Conservation (phyloP, 2,113 vertebrate genomes). For the Entelurus aequoreus region DNA sequence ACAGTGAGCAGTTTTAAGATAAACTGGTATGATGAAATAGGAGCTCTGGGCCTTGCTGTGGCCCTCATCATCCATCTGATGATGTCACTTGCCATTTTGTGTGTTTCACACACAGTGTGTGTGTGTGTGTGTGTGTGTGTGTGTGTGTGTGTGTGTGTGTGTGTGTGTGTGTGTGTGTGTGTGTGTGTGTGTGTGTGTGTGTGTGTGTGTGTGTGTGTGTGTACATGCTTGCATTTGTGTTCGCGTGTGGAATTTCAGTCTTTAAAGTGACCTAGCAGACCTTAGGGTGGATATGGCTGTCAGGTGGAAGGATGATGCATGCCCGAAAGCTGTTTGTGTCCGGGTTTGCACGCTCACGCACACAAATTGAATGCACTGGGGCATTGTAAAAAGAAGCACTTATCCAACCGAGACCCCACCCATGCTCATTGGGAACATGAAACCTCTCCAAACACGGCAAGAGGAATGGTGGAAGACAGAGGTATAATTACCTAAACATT, state of each 20-base stretch:
- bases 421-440: constrained; percentile 35
- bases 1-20: constrained; percentile 43
- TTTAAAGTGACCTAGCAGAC: constrained; percentile 44
- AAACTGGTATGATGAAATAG: constrained; percentile 50
- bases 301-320: constrained; percentile 45
- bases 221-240: constrained; percentile 4
- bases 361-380: neutral
- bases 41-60: constrained; percentile 48
- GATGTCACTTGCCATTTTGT: constrained; percentile 42
- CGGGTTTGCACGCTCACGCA: neutral
- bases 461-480: constrained; percentile 38
- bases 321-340: constrained; percentile 9
- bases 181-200: too few species aligned
- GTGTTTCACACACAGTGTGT: neutral
- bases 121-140: too few species aligned
- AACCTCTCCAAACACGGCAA: constrained; percentile 28
- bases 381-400: constrained; percentile 4
- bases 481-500: constrained; percentile 59
- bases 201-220: neutral
- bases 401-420: constrained; percentile 21
- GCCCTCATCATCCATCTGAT: constrained; percentile 55
- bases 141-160: too few species aligned
- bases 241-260: constrained; percentile 31
- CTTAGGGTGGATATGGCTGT: constrained; percentile 40
- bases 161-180: too few species aligned